Evolutionary conservation across 2,797 vertebrate genomes (phyloP), one percentile per base, ranked within the genome.

Genomic region (Ctenosaura bakeri): DNA sequence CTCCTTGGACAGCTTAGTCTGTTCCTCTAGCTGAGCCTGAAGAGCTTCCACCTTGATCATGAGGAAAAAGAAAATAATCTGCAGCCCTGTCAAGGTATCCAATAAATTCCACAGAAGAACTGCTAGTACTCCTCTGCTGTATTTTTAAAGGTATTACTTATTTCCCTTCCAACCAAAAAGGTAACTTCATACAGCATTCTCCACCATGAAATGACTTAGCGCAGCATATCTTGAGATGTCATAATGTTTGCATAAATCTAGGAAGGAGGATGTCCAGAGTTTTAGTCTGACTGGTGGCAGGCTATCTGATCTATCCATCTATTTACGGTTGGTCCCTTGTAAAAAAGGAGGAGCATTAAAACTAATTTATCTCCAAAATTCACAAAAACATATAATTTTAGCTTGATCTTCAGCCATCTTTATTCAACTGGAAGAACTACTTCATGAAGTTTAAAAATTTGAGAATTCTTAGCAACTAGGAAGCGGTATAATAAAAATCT

Each of bases 11-110:
- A 99, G 94, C 6, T 95, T 97, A 4, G 98, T 98, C 95, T 99
- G 99, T 93, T 99, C 98, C 92, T 98, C 98, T 95, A 99, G 96
- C 96, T 99, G 99, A 93, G 98, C 98, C 94, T 99, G 99, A 91
- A 99, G 96, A 0, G 99, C 98, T 96, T 99, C 98, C 94, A 99
- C 98, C 99, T 99, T 95, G 62, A 94, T 0, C 87, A 81, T 66
- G 3, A 88, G 3, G 64, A 2, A 86, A 14, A 88, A 18, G 74
- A 18, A 38, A 20, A 66, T 10, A 87, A 0, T 29, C 81, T 76
- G 46, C 46, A n/a, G n/a, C 83, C 84, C 46, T 35, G 87, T 46
- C 24, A 91, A 32, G 35, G 81, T 78, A 38, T 46, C 78, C n/a
- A 64, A 29, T 54, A 26, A 20, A 32, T 78, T 22, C 35, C 38